Base-by-base conservation (phyloP, 2,888 invertebrate species). In the Drosophila flavopinicola region DNA sequence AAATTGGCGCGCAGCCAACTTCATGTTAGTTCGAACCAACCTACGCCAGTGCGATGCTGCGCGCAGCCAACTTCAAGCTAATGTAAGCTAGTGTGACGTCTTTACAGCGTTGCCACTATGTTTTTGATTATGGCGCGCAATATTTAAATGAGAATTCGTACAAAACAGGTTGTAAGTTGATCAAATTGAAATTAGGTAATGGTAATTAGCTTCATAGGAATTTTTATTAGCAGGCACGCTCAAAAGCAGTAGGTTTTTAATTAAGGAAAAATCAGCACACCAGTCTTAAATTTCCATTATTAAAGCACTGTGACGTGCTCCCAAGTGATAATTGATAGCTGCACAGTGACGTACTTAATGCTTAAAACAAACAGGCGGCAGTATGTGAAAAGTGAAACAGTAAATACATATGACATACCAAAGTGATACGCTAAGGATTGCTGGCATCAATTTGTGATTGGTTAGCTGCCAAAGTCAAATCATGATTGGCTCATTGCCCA, bases 301-400 rank as follows among this genome's bases (percentile, higher is more conserved):
- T 24, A 51, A 58, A 41, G 11, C 33, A 53, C 17, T 56, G 27
- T 57, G 57, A 59, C 56, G 47, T 33, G 32, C 53, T 24, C 9
- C 15, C 23, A 71, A 57, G 71, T 68, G 74, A 37, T 74, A 71
- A 71, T 71, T 71, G 38, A 9, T 27, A 25, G 51, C 32, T 25
- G 33, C 13, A 45, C 44, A 29, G 20, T 47, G 72, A 67, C 67
- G 73, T 60, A 32, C 51, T 15, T 7, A 42, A 30, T 11, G 29
- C 38, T 13, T 10, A 64, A 37, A 54, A 38, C 45, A 56, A 52
- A 49, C 35, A 54, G 47, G 13, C 29, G 6, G 2, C 15, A 20
- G 51, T 9, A 7, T 9, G 57, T 51, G 68, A 35, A 35, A 71
- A 74, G 30, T 74, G 69, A 41, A 48, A 44, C 15, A 44, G 51